Base-by-base conservation (phyloP, 2,888 invertebrate species). In the Sphaerophoria taeniata region DNA sequence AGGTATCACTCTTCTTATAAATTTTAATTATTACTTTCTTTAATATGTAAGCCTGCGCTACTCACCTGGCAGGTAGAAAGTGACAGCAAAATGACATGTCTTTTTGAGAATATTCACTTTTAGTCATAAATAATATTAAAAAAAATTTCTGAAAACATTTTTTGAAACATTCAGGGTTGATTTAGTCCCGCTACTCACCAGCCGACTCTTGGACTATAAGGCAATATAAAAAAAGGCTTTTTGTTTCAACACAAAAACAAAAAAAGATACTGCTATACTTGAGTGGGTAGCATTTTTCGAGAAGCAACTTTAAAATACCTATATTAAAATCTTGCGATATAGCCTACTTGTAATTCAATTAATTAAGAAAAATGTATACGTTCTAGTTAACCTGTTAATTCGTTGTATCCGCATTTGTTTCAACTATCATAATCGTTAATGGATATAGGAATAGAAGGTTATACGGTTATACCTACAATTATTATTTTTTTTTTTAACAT, bases 351-450 rank as follows among this genome's bases (percentile, higher is more conserved):
- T 63, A 49, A 63, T 63, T 5, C 14, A 49, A 60, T 78, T 60
- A 60, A 72, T 60, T 72, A 49, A 11, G 43, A 12, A 36, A 24
- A 73, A 61, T 51, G 24, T 31, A 65, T 74, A 65, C 55, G 34
- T 63, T 65, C 56, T 47, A 53, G 55, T 63, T 43, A 73, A 63
- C 55, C 45, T 55, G 6, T 47, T 43, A 73, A 63, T 63, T 55
- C 63, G 6, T 47, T 53, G 33, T n/a, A 61, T 6, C 12, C n/a
- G n/a, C 45, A n/a, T 7, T 9, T 4, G 33, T 33, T 14, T 63
- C 16, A 9, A 33, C 34, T 47, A 14, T 47, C 45, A 33, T 47
- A 33, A 4, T 39, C 6, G 39, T 9, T 43, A 11, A 4, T 3
- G 6, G 47, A 33, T 36, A 47, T 33, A 14, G 47, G 14, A 43